phyloP scores from a whole-genome alignment of 2,797 vertebrate genomes.

The Okamejei kenojei region DNA sequence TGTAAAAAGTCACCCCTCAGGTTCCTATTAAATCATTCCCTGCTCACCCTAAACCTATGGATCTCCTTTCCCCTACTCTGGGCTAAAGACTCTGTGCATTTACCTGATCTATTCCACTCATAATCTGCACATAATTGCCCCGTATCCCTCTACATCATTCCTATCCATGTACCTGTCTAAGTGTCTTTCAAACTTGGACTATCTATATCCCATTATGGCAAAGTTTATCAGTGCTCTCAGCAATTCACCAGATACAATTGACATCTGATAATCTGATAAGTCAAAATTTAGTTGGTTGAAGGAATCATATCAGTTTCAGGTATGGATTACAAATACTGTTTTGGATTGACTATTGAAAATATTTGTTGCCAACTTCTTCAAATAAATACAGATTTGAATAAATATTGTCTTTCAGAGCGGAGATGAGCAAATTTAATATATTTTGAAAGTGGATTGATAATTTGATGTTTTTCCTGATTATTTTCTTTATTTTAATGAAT shows the following conservation, averaged over 20 bases:
- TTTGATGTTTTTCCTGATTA: neutral
- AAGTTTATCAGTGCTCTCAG: neutral
- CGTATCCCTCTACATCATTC: neutral
- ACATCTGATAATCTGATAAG: neutral
- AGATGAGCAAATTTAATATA: neutral
- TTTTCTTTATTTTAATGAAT: neutral
- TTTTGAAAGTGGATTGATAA: neutral
- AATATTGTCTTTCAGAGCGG: neutral
- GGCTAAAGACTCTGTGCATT: too few relatives aligned
- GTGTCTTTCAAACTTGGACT: neutral
- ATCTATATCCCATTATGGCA: neutral
- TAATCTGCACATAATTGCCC: too few relatives aligned
- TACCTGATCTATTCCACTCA: too few relatives aligned
- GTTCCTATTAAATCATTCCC: too few relatives aligned
- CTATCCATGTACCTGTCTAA: neutral
- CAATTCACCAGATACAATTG: neutral
- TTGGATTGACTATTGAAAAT: neutral
- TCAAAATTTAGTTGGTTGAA: neutral
- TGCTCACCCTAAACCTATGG: too few relatives aligned
- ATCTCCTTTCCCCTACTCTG: too few relatives aligned
- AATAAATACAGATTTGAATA: neutral
- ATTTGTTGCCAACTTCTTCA: neutral
- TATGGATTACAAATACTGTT: neutral
- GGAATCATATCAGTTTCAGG: neutral
- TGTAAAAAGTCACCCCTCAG: too few relatives aligned